Conservation (phyloP, 2,888 invertebrate genomes). For the Trichopoda pennipes region DNA sequence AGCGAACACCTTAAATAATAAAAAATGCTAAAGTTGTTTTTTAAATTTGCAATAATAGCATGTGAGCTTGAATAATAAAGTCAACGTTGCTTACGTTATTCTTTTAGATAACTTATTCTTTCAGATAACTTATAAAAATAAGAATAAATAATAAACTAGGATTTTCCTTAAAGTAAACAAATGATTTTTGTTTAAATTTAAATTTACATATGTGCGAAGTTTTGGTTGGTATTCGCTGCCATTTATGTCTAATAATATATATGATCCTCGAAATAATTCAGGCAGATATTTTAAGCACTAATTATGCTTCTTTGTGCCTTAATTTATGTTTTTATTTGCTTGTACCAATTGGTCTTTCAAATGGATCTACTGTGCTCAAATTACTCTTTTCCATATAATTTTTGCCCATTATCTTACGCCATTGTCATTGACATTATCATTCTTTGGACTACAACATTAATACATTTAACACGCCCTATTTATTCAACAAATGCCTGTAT, state of each 20-base stretch:
- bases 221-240: constrained; percentile 11
- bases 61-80: no score
- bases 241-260: background rate
- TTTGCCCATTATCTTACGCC: constrained; percentile 34
- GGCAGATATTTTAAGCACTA: constrained; percentile 21
- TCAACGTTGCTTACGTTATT: no score
- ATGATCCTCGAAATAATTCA: background rate
- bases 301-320: constrained; percentile 24
- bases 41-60: no score
- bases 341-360: constrained; percentile 1
- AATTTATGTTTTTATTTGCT: constrained; percentile 12
- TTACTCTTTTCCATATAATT: constrained; percentile 47
- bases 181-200: background rate
- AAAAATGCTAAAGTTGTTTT: no score
- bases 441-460: constrained; percentile 46
- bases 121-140: background rate
- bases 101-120: background rate
- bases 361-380: background rate
- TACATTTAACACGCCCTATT: constrained; percentile 54
- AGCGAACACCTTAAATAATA: no score
- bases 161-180: background rate
- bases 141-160: background rate
- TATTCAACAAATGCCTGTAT: constrained; percentile 42
- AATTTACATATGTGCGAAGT: background rate
- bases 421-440: constrained; percentile 16